phyloP scores from a whole-genome alignment of 2,113 vertebrate species.

The Chauna torquata region DNA sequence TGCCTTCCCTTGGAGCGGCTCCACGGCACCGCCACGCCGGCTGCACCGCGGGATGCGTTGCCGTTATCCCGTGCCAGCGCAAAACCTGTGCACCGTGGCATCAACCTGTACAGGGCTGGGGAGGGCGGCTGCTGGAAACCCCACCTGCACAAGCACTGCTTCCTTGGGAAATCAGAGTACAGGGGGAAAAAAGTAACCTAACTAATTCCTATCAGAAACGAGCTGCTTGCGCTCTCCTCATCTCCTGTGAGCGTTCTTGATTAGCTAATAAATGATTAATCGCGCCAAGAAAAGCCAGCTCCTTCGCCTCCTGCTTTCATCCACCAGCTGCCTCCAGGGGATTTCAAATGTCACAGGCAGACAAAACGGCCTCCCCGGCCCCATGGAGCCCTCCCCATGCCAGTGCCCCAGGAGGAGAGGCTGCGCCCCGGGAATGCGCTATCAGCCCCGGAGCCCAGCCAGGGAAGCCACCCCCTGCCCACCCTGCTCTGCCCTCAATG shows the following conservation, averaged over 20 bases:
- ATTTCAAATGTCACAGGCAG: not conserved
- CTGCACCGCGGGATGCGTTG: accelerated
- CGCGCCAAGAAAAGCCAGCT: conserved; percentile 22
- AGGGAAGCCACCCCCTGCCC: not conserved
- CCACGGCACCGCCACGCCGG: accelerated
- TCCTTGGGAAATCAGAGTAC: conserved; percentile 32
- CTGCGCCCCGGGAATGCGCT: not conserved
- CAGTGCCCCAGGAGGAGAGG: not conserved
- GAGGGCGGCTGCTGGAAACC: not conserved
- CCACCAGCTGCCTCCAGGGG: conserved; percentile 34
- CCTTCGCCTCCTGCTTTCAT: conserved; percentile 59
- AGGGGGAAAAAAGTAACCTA: not conserved
- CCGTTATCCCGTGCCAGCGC: not conserved
- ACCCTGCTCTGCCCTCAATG: not conserved
- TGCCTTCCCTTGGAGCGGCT: not conserved
- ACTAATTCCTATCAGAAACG: conserved; percentile 64
- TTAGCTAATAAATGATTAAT: conserved; percentile 71
- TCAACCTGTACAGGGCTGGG: accelerated
- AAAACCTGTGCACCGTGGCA: accelerated
- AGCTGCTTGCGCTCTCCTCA: conserved; percentile 21
- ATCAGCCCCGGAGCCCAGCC: no score
- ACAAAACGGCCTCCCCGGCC: not conserved
- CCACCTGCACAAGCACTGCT: not conserved
- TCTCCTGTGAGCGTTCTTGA: conserved; percentile 54
- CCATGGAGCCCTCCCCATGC: no score